phyloP scores from a whole-genome alignment of 2,888 invertebrate species.

The Drosophila austrosaltans region DNA sequence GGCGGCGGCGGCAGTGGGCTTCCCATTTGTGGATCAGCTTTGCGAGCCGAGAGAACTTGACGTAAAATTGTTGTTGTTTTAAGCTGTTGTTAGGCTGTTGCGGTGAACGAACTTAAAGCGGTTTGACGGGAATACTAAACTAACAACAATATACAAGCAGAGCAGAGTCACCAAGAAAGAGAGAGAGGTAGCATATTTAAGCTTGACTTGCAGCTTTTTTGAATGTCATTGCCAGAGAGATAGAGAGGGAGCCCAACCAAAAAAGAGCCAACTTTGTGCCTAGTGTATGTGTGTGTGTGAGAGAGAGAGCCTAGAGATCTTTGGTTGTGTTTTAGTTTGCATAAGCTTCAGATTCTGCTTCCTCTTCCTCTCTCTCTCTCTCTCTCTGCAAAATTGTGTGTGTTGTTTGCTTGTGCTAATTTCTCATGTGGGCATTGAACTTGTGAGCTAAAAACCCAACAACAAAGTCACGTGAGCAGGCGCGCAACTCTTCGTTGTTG shows the following conservation, averaged over 20 bases:
- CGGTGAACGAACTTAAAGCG: slow-evolving; percentile 83
- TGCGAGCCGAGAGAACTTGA: slow-evolving; percentile 23
- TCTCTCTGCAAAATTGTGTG: background rate
- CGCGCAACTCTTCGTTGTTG: slow-evolving; percentile 20
- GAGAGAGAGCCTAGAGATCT: slow-evolving; percentile 10
- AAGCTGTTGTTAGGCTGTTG: slow-evolving; percentile 39
- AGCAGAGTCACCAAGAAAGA: background rate
- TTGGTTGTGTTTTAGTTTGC: slow-evolving; percentile 53
- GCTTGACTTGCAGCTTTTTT: slow-evolving; percentile 76
- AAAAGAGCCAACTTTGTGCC: background rate
- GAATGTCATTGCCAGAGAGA: slow-evolving; percentile 72
- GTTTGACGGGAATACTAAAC: slow-evolving; percentile 80
- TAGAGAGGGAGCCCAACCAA: slow-evolving; percentile 23
- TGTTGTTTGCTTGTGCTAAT: slow-evolving; percentile 63
- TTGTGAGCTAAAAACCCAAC: slow-evolving; percentile 66
- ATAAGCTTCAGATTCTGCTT: slow-evolving; percentile 56
- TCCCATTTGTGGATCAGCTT: slow-evolving; percentile 8
- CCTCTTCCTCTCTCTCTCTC: slow-evolving; percentile 12
- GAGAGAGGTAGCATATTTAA: slow-evolving; percentile 37
- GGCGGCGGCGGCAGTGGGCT: background rate
- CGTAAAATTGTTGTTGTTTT: slow-evolving; percentile 39
- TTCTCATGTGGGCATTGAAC: slow-evolving; percentile 73
- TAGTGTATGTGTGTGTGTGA: background rate
- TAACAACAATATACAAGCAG: slow-evolving; percentile 22
- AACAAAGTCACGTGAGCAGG: slow-evolving; percentile 31